A percentile compares a stretch with the other conserved stretches of the same genome.
These are phyloP conservation scores for Phocoena sinus DNA, from an alignment of 2,113 vertebrate species.

Conservation along the genomic window DNA sequence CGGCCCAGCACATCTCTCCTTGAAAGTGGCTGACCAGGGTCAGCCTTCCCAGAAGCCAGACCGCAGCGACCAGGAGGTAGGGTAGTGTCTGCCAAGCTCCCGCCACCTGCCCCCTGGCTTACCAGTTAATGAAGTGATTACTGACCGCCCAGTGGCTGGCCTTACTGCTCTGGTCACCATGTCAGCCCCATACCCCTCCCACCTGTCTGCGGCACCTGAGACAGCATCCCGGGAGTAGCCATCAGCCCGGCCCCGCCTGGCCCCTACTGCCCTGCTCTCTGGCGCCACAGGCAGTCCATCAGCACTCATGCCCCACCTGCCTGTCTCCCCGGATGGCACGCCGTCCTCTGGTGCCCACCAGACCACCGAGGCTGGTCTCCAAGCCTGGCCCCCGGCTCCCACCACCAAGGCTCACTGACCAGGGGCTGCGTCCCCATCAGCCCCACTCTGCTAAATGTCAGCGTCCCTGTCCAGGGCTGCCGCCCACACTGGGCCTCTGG, in stretches of 20 bases:
- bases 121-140: neutral
- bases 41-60: neutral
- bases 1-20: neutral
- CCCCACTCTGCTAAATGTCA: rapidly evolving
- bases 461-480: neutral
- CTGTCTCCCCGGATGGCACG: neutral
- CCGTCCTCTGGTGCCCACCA: neutral
- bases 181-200: neutral
- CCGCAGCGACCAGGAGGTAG: neutral
- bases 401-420: rapidly evolving
- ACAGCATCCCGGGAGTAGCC: neutral
- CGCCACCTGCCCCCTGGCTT: neutral
- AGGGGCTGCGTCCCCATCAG: neutral
- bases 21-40: neutral
- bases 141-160: neutral
- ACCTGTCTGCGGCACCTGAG: neutral
- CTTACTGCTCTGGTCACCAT: too few species aligned
- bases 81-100: neutral
- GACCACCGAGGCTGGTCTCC: neutral
- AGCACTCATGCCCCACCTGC: neutral
- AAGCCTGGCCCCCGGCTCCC: neutral
- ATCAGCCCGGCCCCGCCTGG: neutral
- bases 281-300: too few species aligned
- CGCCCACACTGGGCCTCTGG: neutral
- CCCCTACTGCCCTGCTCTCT: neutral